Conservation (phyloP, 2,888 invertebrate genomes). For the Cataglyphis cursor region DNA sequence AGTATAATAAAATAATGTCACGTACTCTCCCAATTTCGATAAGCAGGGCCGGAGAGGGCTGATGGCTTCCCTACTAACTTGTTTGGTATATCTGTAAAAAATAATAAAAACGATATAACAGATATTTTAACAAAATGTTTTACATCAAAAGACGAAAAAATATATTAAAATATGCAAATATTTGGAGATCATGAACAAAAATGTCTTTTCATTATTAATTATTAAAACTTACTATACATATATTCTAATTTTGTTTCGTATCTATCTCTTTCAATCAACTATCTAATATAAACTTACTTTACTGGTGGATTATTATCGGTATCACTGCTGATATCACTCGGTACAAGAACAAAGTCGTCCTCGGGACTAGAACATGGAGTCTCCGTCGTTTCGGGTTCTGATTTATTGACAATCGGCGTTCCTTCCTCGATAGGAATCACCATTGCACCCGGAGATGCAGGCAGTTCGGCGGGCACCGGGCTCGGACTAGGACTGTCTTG, state of each 20-base stretch:
- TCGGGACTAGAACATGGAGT: slow-evolving; percentile 86
- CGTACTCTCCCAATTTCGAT: slow-evolving; percentile 49
- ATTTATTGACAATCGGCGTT: slow-evolving; percentile 70
- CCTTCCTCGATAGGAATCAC: slow-evolving; percentile 76
- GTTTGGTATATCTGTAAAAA: slow-evolving; percentile 87
- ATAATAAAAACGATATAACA: slow-evolving; percentile 8
- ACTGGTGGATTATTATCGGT: slow-evolving; percentile 85
- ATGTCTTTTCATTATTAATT: background rate
- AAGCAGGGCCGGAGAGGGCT: slow-evolving; percentile 91
- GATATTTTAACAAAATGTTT: background rate
- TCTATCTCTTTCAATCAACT: background rate
- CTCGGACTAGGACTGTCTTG: slow-evolving; percentile 87
- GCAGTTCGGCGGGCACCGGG: slow-evolving; percentile 85
- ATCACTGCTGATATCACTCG: slow-evolving; percentile 85
- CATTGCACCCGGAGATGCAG: slow-evolving; percentile 82
- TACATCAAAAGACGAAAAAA: background rate
- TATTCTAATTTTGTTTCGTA: slow-evolving; percentile 15
- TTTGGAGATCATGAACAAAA: background rate
- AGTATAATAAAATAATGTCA: background rate
- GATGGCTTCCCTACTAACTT: slow-evolving; percentile 83
- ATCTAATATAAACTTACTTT: slow-evolving; percentile 75
- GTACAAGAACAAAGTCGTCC: slow-evolving; percentile 85
- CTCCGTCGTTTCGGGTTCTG: slow-evolving; percentile 78
- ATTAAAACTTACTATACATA: slow-evolving; percentile 3
- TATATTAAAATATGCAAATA: slow-evolving; percentile 19